Conservation (phyloP, 2,113 vertebrate species). For the Penelope pileata region DNA sequence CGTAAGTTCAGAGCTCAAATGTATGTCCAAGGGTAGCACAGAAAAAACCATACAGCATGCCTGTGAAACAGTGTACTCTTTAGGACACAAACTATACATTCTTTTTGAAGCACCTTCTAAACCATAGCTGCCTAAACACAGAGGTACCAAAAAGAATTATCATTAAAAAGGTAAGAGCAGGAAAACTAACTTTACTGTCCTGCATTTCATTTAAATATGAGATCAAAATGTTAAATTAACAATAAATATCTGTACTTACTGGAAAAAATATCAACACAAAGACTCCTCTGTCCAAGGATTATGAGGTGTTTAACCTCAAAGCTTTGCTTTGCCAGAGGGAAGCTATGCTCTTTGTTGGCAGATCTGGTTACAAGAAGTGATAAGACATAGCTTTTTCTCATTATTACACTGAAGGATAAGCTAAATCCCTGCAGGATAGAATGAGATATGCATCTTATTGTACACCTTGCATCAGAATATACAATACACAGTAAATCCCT, state of each 20-base stretch:
- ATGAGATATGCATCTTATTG: neutral
- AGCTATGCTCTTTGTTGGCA: conserved; percentile 50
- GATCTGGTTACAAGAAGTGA: conserved; percentile 45
- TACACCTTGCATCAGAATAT: neutral
- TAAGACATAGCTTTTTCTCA: conserved; percentile 37
- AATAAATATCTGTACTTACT: neutral
- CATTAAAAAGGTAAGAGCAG: neutral
- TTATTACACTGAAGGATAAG: neutral
- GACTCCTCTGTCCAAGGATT: conserved; percentile 2
- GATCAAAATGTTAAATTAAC: neutral
- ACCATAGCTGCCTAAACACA: neutral
- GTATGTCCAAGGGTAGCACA: accelerated
- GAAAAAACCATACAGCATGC: neutral
- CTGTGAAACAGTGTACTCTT: neutral
- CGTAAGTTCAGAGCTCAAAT: neutral
- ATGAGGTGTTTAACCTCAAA: conserved; percentile 31
- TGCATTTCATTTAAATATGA: neutral
- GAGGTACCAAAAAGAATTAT: neutral
- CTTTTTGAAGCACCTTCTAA: neutral
- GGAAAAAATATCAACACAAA: neutral
- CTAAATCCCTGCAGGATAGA: conserved; percentile 32
- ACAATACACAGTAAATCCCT: neutral
- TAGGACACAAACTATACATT: neutral
- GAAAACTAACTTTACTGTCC: neutral
- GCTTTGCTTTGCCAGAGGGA: conserved; percentile 36